Conservation (phyloP, 1,140 invertebrate genomes). For the Hyles vespertilio region DNA sequence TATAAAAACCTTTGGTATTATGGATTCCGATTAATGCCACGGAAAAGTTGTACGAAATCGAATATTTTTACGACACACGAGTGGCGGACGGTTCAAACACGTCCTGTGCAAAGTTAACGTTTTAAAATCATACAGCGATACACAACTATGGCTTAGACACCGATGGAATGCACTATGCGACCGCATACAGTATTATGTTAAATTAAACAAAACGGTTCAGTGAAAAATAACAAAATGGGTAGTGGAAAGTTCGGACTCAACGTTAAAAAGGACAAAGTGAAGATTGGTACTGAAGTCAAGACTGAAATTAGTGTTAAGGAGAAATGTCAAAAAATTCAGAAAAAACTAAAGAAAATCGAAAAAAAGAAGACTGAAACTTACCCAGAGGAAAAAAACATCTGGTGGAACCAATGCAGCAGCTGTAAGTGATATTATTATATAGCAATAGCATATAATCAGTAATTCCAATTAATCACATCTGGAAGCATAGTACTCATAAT, state of each 20-base stretch:
- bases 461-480: neutral
- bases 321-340: slow-evolving; percentile 63
- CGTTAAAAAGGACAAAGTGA: slow-evolving; percentile 61
- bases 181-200: slow-evolving; percentile 13
- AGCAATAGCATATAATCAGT: neutral
- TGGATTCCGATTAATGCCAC: slow-evolving; percentile 57
- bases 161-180: slow-evolving; percentile 37
- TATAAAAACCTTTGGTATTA: slow-evolving; percentile 71
- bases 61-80: slow-evolving; percentile 64
- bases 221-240: slow-evolving; percentile 53
- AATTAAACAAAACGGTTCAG: slow-evolving; percentile 9
- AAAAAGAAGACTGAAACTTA: slow-evolving; percentile 61
- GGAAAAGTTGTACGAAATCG: slow-evolving; percentile 62
- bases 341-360: slow-evolving; percentile 69
- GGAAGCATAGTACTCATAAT: neutral
- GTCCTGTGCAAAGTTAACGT: no score
- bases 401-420: slow-evolving; percentile 68
- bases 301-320: slow-evolving; percentile 72
- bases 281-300: slow-evolving; percentile 41
- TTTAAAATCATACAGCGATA: slow-evolving; percentile 7
- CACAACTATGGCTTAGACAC: slow-evolving; percentile 30
- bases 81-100: slow-evolving; percentile 17
- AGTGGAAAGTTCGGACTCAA: slow-evolving; percentile 60
- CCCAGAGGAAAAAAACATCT: slow-evolving; percentile 60
- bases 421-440: slow-evolving; percentile 42